Conservation (phyloP, 2,113 vertebrate genomes). For the Scortum barcoo region DNA sequence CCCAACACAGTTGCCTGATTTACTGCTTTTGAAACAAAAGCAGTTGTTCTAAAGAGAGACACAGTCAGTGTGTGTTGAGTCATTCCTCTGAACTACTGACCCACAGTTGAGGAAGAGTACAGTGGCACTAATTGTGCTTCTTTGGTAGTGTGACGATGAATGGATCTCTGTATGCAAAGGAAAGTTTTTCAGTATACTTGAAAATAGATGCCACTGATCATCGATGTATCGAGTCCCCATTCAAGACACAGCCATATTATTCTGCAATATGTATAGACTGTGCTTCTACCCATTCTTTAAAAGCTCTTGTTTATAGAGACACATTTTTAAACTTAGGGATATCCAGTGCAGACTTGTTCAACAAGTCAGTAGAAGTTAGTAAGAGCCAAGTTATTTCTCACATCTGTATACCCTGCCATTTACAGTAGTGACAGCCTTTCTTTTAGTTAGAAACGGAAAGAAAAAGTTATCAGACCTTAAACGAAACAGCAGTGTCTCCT, state of each 20-base stretch:
- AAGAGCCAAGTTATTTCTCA: not conserved
- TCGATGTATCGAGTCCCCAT: not conserved
- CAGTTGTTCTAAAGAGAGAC: slow-evolving; percentile 10
- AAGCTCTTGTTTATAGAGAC: not conserved
- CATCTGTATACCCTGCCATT: not conserved
- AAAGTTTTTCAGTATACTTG: not conserved
- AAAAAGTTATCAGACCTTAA: too few relatives aligned
- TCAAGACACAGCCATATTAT: not conserved
- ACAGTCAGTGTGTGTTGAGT: slow-evolving; percentile 28
- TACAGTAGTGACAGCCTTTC: not conserved
- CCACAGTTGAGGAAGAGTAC: slow-evolving; percentile 15
- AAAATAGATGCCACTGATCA: not conserved
- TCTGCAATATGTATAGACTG: not conserved
- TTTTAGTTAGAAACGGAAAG: not conserved
- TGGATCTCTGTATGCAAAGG: not conserved
- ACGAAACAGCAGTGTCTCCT: not conserved
- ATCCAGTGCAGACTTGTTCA: not conserved
- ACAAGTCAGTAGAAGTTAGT: not conserved
- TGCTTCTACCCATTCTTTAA: not conserved
- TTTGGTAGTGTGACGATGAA: not conserved
- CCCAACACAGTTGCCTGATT: slow-evolving; percentile 25
- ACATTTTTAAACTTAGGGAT: not conserved
- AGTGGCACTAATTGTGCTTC: not conserved
- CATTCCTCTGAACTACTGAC: slow-evolving; percentile 49
- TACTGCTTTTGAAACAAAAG: slow-evolving; percentile 39